Evolutionary conservation across 2,113 vertebrate genomes (phyloP).

Genomic region (Stigmatopora nigra): DNA sequence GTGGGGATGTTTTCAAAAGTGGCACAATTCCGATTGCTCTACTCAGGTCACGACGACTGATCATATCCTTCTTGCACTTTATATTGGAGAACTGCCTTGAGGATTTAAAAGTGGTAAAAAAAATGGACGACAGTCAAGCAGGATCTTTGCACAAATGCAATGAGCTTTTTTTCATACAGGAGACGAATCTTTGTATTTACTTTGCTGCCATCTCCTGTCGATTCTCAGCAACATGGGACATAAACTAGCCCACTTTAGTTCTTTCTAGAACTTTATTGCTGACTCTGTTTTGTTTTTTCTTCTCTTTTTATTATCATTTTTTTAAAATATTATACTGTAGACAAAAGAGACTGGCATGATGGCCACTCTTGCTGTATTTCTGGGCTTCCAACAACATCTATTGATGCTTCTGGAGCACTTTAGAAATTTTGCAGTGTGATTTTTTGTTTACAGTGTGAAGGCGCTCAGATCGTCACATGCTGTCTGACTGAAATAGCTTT

Average conservation of each 20-base stretch:
- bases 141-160: constrained; percentile 11
- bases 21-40: constrained; percentile 21
- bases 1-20: constrained; percentile 18
- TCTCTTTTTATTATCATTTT: background rate
- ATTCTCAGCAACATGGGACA: constrained; percentile 16
- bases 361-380: constrained; percentile 31
- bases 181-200: constrained; percentile 19
- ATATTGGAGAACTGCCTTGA: constrained; percentile 43
- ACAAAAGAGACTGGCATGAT: constrained; percentile 26
- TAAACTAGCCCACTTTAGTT: background rate
- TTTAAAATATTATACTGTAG: constrained; percentile 21
- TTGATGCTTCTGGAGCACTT: constrained; percentile 29
- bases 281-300: background rate
- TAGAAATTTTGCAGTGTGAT: constrained; percentile 19
- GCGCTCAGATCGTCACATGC: constrained; percentile 10
- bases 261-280: background rate
- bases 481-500: constrained; percentile 17
- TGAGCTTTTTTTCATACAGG: background rate
- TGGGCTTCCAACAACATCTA: constrained; percentile 20
- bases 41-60: constrained; percentile 38
- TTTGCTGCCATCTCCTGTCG: constrained; percentile 60
- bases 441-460: constrained; percentile 21
- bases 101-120: constrained; percentile 13
- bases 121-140: constrained; percentile 15
- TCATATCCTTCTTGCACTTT: constrained; percentile 67